Evolutionary conservation across 2,888 invertebrate genomes (phyloP), one percentile per base, ranked within the genome.

Genomic region (Hemithea aestivaria): DNA sequence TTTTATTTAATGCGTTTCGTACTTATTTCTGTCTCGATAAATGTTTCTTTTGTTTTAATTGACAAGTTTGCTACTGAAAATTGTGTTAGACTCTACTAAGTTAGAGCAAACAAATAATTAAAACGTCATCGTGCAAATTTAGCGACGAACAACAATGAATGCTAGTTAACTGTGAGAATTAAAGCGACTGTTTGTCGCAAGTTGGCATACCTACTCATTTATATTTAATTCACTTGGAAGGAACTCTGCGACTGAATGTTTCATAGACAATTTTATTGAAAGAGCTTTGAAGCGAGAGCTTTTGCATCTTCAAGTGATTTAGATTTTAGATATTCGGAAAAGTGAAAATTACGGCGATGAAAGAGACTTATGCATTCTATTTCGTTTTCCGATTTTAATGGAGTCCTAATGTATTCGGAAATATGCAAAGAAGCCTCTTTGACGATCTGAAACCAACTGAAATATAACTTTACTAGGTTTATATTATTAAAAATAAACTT

Each of bases 161-260:
- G 46, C 51, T 62, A 62, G 43, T 62, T 56, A 57, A 63, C 50
- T 56, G 51, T 58, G 60, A 50, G 60, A 62, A 56, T 56, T 53
- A 48, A n/a, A 48, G 45, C 48, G 48, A 45, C 47, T 53, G 56
- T 52, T 63, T 56, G 51, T 50, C 48, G 31, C 50, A 53, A 51
- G 53, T 51, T 36, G 24, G 31, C 7, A 25, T 33, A 12, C 7
- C 21, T 33, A 12, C 47, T 51, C 56, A 48, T 66, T 64, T 57
- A 65, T 58, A 57, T 59, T 62, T 57, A 53, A 66, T 52, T 54
- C 53, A 56, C 51, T 58, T 40, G 34, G 49, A 50, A 38, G 41
- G 39, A 45, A 42, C 33, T 39, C 62, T 46, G 35, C 34, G 35
- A 25, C 44, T 63, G 45, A 56, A 61, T 64, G 47, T 53, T 62